Percentiles rank a stretch among this genome's conserved stretches.
These are phyloP conservation scores for Lathamus discolor DNA, from an alignment of 2,113 vertebrate species.

Conservation along the genomic window DNA sequence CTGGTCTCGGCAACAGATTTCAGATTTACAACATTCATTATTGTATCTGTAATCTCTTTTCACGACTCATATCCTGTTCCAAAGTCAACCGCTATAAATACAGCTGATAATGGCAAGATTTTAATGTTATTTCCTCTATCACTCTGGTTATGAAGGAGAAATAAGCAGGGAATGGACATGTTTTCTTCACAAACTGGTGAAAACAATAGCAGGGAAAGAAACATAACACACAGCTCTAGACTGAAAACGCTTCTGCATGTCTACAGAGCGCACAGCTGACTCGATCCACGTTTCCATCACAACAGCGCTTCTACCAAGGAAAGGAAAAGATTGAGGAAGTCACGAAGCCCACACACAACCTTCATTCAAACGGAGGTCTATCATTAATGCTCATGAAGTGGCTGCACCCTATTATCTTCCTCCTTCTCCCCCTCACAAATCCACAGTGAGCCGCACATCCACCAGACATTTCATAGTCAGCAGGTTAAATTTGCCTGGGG, in stretches of 20 bases:
- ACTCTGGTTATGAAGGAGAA: not conserved
- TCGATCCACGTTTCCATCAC: not conserved
- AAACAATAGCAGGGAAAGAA: not conserved
- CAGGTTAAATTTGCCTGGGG: not conserved
- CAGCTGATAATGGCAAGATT: not conserved
- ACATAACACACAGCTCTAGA: not conserved
- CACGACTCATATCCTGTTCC: slow-evolving; percentile 29
- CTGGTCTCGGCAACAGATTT: slow-evolving; percentile 26
- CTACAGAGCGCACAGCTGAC: not conserved
- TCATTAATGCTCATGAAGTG: not conserved
- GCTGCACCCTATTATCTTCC: not conserved
- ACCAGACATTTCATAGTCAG: not conserved
- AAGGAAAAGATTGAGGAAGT: not conserved
- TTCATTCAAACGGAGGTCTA: not conserved
- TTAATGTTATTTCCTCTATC: slow-evolving; percentile 7
- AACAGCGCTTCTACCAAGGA: not conserved
- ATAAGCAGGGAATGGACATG: not conserved
- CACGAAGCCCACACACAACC: not conserved
- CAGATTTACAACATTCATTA: slow-evolving; percentile 37
- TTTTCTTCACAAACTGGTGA: not conserved
- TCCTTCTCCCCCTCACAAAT: not conserved
- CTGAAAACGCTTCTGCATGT: not conserved
- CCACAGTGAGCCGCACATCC: not conserved
- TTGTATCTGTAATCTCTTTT: not conserved
- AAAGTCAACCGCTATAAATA: slow-evolving; percentile 32